These are phyloP conservation scores for Corydoras maculifer DNA, from an alignment of 2,113 vertebrate genomes.

Conservation along the genomic window DNA sequence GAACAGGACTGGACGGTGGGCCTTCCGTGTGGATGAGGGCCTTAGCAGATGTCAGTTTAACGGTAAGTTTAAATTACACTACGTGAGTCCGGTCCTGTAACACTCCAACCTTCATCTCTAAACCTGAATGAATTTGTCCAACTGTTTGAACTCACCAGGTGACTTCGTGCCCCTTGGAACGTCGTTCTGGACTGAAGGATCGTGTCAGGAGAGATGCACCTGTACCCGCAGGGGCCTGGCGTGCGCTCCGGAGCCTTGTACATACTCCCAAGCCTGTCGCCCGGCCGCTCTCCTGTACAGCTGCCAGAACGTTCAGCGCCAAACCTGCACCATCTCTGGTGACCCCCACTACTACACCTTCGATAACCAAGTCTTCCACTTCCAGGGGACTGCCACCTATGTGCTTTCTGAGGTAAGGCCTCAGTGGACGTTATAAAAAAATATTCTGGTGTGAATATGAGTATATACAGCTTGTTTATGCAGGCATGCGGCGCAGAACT, in stretches of 20 bases:
- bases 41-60: conserved; percentile 11
- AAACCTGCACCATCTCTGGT: conserved; percentile 51
- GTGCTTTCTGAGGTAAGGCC: conserved; percentile 48
- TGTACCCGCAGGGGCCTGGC: conserved; percentile 37
- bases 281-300: conserved; percentile 34
- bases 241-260: conserved; percentile 45
- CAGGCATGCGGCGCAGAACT: conserved; percentile 37
- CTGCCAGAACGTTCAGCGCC: conserved; percentile 46
- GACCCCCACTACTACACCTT: conserved; percentile 63
- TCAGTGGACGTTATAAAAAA: background rate
- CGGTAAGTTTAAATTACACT: conserved; percentile 12
- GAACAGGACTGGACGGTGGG: conserved; percentile 41
- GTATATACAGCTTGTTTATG: background rate
- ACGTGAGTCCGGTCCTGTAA: too few species aligned
- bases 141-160: conserved; percentile 39
- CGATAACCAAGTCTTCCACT: conserved; percentile 46
- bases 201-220: conserved; percentile 49
- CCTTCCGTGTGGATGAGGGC: conserved; percentile 35
- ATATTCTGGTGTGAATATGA: background rate
- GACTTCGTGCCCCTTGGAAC: conserved; percentile 29
- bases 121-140: background rate
- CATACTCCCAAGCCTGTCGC: conserved; percentile 48
- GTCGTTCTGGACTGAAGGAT: conserved; percentile 55
- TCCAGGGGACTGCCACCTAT: conserved; percentile 54
- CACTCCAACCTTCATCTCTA: background rate